Evolutionary conservation across 2,113 vertebrate genomes (phyloP).

Genomic region (Ctenomys sociabilis): DNA sequence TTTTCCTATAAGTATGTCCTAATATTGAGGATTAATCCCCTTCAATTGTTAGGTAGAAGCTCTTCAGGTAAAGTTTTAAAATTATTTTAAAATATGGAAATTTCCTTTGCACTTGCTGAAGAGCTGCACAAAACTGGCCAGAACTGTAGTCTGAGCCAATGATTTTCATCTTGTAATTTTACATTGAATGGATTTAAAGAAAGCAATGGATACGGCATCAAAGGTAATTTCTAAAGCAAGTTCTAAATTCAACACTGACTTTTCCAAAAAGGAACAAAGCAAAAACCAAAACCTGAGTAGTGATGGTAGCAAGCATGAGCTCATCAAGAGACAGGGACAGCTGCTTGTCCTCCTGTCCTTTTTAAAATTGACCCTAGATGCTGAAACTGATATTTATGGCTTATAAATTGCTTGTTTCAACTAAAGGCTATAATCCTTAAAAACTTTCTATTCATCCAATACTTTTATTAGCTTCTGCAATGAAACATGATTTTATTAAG

Average conservation of each 20-base stretch:
- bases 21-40: not conserved
- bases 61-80: not conserved
- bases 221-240: not conserved
- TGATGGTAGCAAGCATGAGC: not conserved
- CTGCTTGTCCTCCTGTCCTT: not conserved
- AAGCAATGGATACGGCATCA: not conserved
- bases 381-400: not conserved
- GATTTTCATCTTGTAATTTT: not conserved
- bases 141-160: not conserved
- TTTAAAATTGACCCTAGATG: not conserved
- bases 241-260: not conserved
- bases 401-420: not conserved
- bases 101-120: not conserved
- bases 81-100: not conserved
- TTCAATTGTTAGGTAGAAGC: not conserved
- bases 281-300: not conserved
- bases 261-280: not conserved
- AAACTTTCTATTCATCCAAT: not conserved
- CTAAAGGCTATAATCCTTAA: not conserved
- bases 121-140: not conserved
- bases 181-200: not conserved
- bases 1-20: not conserved
- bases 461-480: not conserved
- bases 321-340: not conserved
- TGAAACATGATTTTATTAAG: not conserved